Conservation (phyloP, 2,113 vertebrate species). For the Acanthochromis polyacanthus region DNA sequence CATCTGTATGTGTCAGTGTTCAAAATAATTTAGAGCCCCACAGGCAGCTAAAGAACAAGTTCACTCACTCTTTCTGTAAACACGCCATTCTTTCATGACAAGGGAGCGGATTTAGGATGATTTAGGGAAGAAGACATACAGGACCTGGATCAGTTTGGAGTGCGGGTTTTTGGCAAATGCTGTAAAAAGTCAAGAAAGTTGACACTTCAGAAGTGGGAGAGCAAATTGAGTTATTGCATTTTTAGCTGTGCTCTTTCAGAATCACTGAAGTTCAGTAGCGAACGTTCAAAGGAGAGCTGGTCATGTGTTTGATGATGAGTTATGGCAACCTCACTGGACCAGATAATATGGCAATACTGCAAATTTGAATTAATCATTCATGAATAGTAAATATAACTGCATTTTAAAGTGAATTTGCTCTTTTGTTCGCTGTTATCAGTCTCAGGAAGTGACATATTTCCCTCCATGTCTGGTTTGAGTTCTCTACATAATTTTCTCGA, state of each 20-base stretch:
- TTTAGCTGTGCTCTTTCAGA: neutral
- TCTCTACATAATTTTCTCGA: constrained; percentile 38
- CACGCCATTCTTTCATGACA: constrained; percentile 46
- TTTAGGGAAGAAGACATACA: neutral
- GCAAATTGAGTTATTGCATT: neutral
- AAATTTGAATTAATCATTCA: constrained; percentile 26
- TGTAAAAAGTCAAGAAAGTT: neutral
- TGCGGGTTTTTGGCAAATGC: constrained; percentile 21
- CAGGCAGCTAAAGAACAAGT: constrained; percentile 47
- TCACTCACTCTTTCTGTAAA: constrained; percentile 62
- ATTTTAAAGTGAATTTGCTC: constrained; percentile 9
- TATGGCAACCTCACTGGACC: constrained; percentile 6
- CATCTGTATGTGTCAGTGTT: constrained; percentile 50
- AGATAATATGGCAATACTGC: constrained; percentile 18
- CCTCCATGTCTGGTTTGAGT: constrained; percentile 14
- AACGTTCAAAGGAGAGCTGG: constrained; percentile 29
- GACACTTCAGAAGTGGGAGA: constrained; percentile 40
- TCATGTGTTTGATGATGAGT: constrained; percentile 17
- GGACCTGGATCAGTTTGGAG: constrained; percentile 15
- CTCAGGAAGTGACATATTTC: constrained; percentile 28
- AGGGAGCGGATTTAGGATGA: constrained; percentile 38
- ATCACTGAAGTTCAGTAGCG: constrained; percentile 18
- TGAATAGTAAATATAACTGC: constrained; percentile 1
- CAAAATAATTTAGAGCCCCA: constrained; percentile 65
- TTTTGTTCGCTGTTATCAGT: neutral